phyloP scores from a whole-genome alignment of 2,113 vertebrate genomes.

The Tautogolabrus adspersus region DNA sequence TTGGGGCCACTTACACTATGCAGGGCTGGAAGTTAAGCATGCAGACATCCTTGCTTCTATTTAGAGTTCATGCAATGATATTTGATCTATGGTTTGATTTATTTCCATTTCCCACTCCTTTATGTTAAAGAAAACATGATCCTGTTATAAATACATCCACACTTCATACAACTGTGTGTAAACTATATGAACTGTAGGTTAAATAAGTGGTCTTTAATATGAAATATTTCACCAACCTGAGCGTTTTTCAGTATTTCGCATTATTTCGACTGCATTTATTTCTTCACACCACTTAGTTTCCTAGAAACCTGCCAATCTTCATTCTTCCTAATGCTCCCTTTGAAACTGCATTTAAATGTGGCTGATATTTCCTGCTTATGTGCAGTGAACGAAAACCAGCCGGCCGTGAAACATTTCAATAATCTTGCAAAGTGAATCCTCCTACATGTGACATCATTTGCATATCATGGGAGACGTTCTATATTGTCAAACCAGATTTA shows the following conservation, averaged over 20 bases:
- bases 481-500: slow-evolving; percentile 44
- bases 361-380: slow-evolving; percentile 52
- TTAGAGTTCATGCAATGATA: not conserved
- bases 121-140: not conserved
- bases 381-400: slow-evolving; percentile 57
- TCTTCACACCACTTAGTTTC: not conserved
- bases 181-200: not conserved
- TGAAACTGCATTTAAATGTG: slow-evolving; percentile 51
- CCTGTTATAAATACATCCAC: not conserved
- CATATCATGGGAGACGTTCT: slow-evolving; percentile 45
- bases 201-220: slow-evolving; percentile 1
- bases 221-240: not conserved
- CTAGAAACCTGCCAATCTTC: slow-evolving; percentile 42
- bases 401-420: slow-evolving; percentile 62
- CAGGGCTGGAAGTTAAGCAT: slow-evolving; percentile 3
- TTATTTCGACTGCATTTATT: slow-evolving; percentile 7
- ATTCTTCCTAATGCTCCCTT: slow-evolving; percentile 41
- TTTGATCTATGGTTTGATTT: slow-evolving; percentile 34
- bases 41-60: not conserved
- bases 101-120: not conserved
- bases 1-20: slow-evolving; percentile 58
- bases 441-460: slow-evolving; percentile 47
- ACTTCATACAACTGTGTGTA: not conserved
- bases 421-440: slow-evolving; percentile 57
- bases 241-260: not conserved